Evolutionary conservation across 2,113 vertebrate species (phyloP).

Genomic region (Crotalus horridus): DNA sequence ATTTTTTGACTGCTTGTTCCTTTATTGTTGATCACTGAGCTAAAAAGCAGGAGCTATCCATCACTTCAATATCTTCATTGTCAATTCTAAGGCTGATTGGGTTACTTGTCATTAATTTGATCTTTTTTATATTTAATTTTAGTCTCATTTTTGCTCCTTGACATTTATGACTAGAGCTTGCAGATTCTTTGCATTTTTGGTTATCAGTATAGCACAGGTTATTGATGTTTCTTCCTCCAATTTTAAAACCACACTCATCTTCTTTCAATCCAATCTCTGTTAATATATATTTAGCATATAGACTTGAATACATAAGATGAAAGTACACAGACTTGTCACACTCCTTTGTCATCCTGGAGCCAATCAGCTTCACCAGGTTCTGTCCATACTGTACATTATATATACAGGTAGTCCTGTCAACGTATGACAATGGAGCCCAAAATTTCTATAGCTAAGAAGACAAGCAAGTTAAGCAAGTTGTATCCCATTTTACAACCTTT

Average conservation of each 20-base stretch:
- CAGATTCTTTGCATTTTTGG: too few relatives aligned
- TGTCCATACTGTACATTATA: not conserved
- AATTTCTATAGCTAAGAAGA: not conserved
- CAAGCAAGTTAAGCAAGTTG: not conserved
- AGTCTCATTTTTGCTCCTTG: too few relatives aligned
- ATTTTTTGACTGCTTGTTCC: too few relatives aligned
- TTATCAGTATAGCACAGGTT: too few relatives aligned
- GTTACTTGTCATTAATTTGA: too few relatives aligned
- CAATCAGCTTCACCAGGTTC: not conserved
- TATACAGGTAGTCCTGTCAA: not conserved
- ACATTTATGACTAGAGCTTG: too few relatives aligned
- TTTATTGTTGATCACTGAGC: too few relatives aligned
- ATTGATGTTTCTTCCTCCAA: too few relatives aligned
- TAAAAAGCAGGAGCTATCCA: too few relatives aligned
- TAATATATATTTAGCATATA: not conserved
- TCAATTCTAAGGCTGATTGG: too few relatives aligned
- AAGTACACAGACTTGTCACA: not conserved
- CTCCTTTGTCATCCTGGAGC: not conserved
- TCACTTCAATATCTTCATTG: too few relatives aligned
- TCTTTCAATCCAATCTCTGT: not conserved
- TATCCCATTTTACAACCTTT: not conserved
- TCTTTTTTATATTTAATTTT: too few relatives aligned
- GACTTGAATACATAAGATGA: not conserved
- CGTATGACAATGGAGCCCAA: not conserved
- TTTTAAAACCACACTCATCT: not conserved